phyloP scores from a whole-genome alignment of 1,140 invertebrate genomes.

The Chymomyza costata region DNA sequence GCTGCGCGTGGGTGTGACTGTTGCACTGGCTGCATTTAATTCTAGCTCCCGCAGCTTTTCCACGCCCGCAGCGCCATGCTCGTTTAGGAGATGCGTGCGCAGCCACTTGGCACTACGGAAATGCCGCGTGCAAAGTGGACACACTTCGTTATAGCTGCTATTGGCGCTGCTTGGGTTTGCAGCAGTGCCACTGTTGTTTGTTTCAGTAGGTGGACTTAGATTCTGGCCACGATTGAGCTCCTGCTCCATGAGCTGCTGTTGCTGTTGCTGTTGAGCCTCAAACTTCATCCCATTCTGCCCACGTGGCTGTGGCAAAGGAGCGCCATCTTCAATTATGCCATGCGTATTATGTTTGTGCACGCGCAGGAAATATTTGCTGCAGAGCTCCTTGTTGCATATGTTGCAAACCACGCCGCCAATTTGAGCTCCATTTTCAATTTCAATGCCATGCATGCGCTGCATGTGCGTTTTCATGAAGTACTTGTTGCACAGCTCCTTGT shows the following conservation, averaged over 20 bases:
- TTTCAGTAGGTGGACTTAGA: conserved; percentile 40
- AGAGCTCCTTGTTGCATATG: conserved; percentile 97
- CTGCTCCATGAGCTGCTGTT: conserved; percentile 58
- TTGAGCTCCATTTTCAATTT: conserved; percentile 92
- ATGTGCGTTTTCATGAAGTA: conserved; percentile 99
- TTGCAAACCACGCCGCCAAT: conserved; percentile 96
- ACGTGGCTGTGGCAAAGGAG: conserved; percentile 77
- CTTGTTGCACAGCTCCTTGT: conserved; percentile 99
- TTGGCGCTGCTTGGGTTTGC: conserved; percentile 32
- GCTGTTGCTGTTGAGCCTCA: conserved; percentile 76
- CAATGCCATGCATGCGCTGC: conserved; percentile 99
- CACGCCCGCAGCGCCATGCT: conserved; percentile 85
- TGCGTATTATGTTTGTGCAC: conserved; percentile 99
- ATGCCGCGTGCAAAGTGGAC: conserved; percentile 89
- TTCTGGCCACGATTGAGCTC: conserved; percentile 28
- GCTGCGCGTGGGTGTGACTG: conserved; percentile 20
- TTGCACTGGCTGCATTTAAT: conserved; percentile 60
- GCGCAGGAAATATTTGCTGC: conserved; percentile 97
- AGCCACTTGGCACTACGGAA: conserved; percentile 94
- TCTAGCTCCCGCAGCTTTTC: conserved; percentile 84
- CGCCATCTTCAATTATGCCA: conserved; percentile 88
- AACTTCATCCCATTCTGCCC: conserved; percentile 77
- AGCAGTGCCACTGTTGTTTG: conserved; percentile 10
- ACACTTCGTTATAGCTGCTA: conserved; percentile 86
- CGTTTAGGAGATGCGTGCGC: conserved; percentile 90